Evolutionary conservation across 2,888 invertebrate species (phyloP), one percentile per base, ranked within the genome.

Genomic region (Eupithecia insigniata): DNA sequence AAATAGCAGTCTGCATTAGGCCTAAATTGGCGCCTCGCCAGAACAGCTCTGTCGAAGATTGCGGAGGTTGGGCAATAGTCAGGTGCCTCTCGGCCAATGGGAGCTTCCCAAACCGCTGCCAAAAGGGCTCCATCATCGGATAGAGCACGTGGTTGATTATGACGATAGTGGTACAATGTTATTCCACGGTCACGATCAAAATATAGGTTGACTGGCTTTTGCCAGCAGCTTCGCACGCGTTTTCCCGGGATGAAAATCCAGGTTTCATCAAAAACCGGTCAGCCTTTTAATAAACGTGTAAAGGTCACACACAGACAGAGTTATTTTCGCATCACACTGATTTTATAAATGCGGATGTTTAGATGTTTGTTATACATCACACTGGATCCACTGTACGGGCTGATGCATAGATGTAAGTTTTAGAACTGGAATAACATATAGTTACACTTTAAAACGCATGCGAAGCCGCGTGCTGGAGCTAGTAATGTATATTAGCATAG

Each of bases 1-100:
- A 71, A 62, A 61, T 18, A 32, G 32, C 28, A 39, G 70, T 66
- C 68, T 28, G 39, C 60, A 66, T 46, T 69, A 68, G 61, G 71
- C 69, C 58, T 62, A 60, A 39, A n/a, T 61, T 74, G 74, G 74
- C 74, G 62, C 8, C 7, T 10, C 1, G 69, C 74, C 74, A 74
- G 68, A 62, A 30, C 10, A 18, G n/a, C n/a, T 22, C 51, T 58
- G 32, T 22, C 36, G 64, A 28, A 10, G 66, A 74, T 74, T 67
- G 43, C 69, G 74, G 67, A 71, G 74, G 74, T 74, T 74, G 71
- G 71, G 65, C 74, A 74, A 74, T 64, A 34, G 39, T 64, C 67
- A 61, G 39, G 58, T 39, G n/a, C 73, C n/a, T 22, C 22, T 16
- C 69, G 55, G 66, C 71, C 69, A 74, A 71, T 73, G 65, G 39